A percentile compares a stretch with the other conserved stretches of the same genome.
Conservation (phyloP, 2,797 vertebrate species). For the Poeciliopsis turneri region DNA sequence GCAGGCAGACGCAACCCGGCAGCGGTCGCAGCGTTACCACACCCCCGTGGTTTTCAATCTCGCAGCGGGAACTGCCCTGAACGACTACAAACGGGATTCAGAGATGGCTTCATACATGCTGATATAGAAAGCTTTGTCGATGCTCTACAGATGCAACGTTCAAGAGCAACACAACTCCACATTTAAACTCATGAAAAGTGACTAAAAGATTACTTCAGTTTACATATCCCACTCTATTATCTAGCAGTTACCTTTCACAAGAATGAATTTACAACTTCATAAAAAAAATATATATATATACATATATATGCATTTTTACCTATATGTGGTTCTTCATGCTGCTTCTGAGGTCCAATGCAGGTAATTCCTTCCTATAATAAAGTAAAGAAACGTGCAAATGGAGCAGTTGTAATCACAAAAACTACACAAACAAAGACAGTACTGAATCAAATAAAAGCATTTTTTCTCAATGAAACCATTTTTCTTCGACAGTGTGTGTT, state of each 20-base stretch:
- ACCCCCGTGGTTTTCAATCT: conserved; percentile 88
- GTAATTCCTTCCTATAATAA: conserved; percentile 90
- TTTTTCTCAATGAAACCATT: not conserved
- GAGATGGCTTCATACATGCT: conserved; percentile 32
- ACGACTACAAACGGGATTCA: conserved; percentile 79
- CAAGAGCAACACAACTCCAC: conserved; percentile 20
- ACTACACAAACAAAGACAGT: not conserved
- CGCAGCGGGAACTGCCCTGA: conserved; percentile 86
- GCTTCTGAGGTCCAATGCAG: conserved; percentile 87
- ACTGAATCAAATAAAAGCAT: not conserved
- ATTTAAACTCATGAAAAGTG: not conserved
- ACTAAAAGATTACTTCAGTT: not conserved
- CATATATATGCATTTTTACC: conserved; percentile 73
- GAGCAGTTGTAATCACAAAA: not conserved
- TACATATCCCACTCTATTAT: not conserved
- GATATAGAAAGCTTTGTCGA: conserved; percentile 23
- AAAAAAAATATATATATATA: not conserved
- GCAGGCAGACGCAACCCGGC: conserved; percentile 82
- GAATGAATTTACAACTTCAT: conserved; percentile 5
- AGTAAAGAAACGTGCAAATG: conserved; percentile 12
- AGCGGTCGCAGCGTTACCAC: conserved; percentile 86
- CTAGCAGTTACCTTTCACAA: not conserved
- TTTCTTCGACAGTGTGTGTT: not conserved
- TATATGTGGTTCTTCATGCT: conserved; percentile 88
- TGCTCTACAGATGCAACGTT: conserved; percentile 23